Base-by-base conservation (phyloP, 2,888 invertebrate genomes). In the Chloroclystis v-ata region DNA sequence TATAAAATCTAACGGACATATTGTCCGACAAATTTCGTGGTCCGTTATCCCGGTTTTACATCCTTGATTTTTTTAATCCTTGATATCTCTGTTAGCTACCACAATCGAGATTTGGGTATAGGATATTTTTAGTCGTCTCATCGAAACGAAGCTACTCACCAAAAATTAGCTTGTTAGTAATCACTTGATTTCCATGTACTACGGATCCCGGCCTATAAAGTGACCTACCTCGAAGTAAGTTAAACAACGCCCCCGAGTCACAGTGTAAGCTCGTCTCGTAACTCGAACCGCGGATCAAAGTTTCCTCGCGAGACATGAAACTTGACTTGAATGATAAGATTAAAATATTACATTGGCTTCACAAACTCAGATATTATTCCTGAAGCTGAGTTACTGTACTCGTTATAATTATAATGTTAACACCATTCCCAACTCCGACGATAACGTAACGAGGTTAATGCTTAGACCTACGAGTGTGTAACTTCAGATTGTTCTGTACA, bases 281-380 rank as follows among this genome's bases (percentile, higher is more conserved):
- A 80, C 76, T 81, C 72, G 73, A 76, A 78, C 75, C 76, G 65
- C 76, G 72, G 76, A 78, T 80, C 75, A 76, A 81, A 84, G 73
- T 82, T 81, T 75, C 67, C 75, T 77, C 78, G 67, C 70, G 76
- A 75, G 78, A 81, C 82, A 76, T 63, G 76, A 73, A 81, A 82
- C 82, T 82, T 77, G 75, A 78, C 75, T 79, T 71, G 61, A 76
- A 75, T 74, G 82, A 83, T 83, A 81, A 83, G 82, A 83, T 84
- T 84, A 83, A 82, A 83, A 83, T 81, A 80, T 82, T 80, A 81
- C 77, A 74, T 74, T 66, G 72, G 65, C 78, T 78, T 69, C 67
- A 60, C 70, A 67, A 78, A 60, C 64, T 67, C 64, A 57, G 67
- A 73, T 72, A 74, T 73, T 69, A 71, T 67, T 69, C 63, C 61